Conservation (phyloP, 2,113 vertebrate species). For the Hystrix brachyura region DNA sequence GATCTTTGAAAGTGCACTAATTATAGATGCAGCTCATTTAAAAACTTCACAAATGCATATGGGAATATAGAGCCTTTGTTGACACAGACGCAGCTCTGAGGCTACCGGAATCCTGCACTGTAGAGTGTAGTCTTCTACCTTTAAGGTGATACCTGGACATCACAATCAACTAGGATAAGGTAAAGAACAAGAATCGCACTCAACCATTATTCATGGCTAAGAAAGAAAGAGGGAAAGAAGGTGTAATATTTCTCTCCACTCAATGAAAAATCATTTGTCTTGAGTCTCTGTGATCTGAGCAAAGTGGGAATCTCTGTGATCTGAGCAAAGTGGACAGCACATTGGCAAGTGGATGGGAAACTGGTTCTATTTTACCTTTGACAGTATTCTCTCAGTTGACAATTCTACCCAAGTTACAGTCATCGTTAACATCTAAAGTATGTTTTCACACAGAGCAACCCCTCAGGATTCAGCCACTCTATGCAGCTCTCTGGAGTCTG, state of each 20-base stretch:
- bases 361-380: neutral
- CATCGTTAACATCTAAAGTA: constrained; percentile 50
- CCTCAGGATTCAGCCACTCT: neutral
- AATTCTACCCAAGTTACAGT: neutral
- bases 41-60: neutral
- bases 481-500: neutral
- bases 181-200: neutral
- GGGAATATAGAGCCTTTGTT: neutral
- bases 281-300: constrained; percentile 38
- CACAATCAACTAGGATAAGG: neutral
- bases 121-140: neutral
- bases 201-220: neutral
- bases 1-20: neutral
- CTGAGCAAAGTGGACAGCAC: constrained; percentile 61
- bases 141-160: neutral
- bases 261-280: neutral
- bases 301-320: constrained; percentile 43
- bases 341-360: constrained; percentile 57
- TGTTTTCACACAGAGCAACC: constrained; percentile 11
- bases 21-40: neutral
- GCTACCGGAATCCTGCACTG: neutral
- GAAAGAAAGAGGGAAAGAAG: neutral
- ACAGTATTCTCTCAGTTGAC: constrained; percentile 38
- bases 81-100: neutral
- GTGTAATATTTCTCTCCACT: constrained; percentile 30